Base-by-base conservation (phyloP, 2,113 vertebrate species). In the Barbus barbus region DNA sequence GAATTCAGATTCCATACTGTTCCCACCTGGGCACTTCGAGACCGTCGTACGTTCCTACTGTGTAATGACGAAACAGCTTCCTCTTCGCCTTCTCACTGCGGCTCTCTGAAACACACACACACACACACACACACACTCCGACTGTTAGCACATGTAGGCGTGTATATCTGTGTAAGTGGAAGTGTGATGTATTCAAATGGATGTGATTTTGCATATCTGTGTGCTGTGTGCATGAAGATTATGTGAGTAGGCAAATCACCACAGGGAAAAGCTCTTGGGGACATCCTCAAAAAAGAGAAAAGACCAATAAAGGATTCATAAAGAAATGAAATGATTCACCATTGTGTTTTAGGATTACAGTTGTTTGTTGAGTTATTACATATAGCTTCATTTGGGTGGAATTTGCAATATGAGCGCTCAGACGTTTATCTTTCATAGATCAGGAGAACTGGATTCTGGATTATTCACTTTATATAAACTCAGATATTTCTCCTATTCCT, bases 21-120 rank as follows among this genome's bases (percentile, higher is more conserved):
- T 24, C 91, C 90, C 93, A 98, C 97, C 96, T 97, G 83, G 96
- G 96, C 79, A 96, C 94, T 81, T 97, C 96, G 0, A 96, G 94
- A 89, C 96, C 96, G 80, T 97, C 96, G 1, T 98, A 97, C 46
- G 97, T 96, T 87, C 96, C 97, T n/a, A 98, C 97, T 0, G 97
- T 97, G 86, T 97, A 97, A 86, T 98, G 97, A 36, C 96, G 95
- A 91, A 98, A 98, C 81, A 98, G 93, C 69, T 97, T 95, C 91
- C 96, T 96, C 90, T 95, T 97, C 58, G 96, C 94, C 87, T 97
- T 97, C 89, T 97, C 96, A 7, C 95, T 96, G 76, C 96, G 95
- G 26, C 94, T 95, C 90, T 97, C 97, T 98, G 94, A 69, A 90
- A 92, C 82, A 83, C 76, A 89, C 89, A 88, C 74, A 92, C 82